Evolutionary conservation across 2,113 vertebrate species (phyloP), one percentile per base, ranked within the genome.

Genomic region (Octodon degus): DNA sequence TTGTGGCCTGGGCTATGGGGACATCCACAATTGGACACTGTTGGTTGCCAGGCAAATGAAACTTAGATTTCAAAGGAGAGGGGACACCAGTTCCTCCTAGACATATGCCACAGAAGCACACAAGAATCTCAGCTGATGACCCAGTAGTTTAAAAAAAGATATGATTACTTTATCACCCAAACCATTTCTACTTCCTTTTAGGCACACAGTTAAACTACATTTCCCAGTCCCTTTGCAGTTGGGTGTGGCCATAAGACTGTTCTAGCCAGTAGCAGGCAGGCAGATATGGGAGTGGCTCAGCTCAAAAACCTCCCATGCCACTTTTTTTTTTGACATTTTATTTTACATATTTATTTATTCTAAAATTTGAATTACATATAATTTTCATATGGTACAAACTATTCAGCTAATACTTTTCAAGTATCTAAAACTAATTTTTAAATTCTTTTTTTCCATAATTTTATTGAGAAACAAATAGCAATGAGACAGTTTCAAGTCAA

Each of bases 151-250:
- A 88, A 76, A 55, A 85, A 70, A 37, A 32, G 25, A 53, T 68
- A 47, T 16, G 4, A 83, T 62, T 60, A 16, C 76, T 43, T 76
- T 32, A 7, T 74, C 43, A 82, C 24, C 30, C 77, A 96, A 83
- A 20, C 37, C 55, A 81, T 50, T 90, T 93, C 82, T 37, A 34
- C 53, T 88, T 92, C 14, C 65, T 85, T 86, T 47, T 50, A 13
- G 43, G 4, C 14, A 84, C 25, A 70, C 17, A 67, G n/a, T 58
- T 84, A 43, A 86, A 91, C 88, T 90, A 83, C 76, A 84, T 93
- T 94, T 93, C 90, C 90, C 91, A 87, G 50, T 50, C 10, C 63
- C 68, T 19, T 90, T 88, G 76, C 85, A 94, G 60, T 65, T 70
- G 60, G 32, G 53, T 55, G 14, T 62, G 67, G 72, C 60, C 72